These are phyloP conservation scores for Narcine bancroftii DNA, from an alignment of 2,113 vertebrate species.

Conservation along the genomic window DNA sequence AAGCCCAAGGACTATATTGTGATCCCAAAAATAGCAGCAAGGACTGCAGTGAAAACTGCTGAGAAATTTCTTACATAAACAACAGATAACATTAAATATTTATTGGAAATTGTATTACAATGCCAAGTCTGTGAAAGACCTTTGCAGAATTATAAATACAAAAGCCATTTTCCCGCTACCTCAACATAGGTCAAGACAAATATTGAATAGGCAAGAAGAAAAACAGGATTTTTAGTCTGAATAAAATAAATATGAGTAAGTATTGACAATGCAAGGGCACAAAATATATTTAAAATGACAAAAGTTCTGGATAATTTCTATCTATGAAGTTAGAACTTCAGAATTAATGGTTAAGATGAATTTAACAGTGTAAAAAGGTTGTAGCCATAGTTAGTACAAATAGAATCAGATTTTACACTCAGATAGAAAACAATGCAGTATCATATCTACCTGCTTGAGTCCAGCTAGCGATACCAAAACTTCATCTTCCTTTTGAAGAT, in stretches of 20 bases:
- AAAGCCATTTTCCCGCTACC: not conserved
- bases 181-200: not conserved
- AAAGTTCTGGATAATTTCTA: not conserved
- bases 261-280: not conserved
- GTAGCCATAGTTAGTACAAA: not conserved
- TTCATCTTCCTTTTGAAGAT: constrained; percentile 89
- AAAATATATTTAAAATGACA: not conserved
- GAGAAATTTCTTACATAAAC: not conserved
- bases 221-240: not conserved
- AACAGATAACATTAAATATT: not conserved
- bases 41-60: not conserved
- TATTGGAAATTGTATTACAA: not conserved
- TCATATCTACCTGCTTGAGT: constrained; percentile 77
- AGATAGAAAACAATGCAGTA: constrained; percentile 33
- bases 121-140: not conserved
- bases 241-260: not conserved
- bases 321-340: not conserved
- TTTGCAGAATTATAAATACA: not conserved
- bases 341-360: not conserved
- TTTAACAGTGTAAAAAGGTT: not conserved
- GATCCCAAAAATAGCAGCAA: not conserved
- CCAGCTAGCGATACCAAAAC: constrained; percentile 91
- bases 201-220: not conserved
- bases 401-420: not conserved
- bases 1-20: not conserved